Conservation (phyloP, 2,797 vertebrate genomes). For the Gobionotothen gibberifrons region DNA sequence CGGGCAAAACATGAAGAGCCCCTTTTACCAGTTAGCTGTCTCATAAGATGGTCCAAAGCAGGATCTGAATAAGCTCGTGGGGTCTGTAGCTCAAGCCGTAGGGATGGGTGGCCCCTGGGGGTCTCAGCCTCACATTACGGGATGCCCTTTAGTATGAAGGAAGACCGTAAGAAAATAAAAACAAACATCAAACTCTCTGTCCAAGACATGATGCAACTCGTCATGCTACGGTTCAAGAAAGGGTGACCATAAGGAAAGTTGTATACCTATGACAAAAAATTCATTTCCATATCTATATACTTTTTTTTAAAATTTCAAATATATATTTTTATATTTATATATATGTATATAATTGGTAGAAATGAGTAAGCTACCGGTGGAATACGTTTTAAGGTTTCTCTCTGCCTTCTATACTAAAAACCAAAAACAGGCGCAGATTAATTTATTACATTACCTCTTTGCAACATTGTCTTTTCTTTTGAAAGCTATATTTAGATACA, state of each 20-base stretch:
- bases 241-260: constrained; percentile 78
- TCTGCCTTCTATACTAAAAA: constrained; percentile 82
- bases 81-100: constrained; percentile 58
- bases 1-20: constrained; percentile 55
- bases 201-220: constrained; percentile 76
- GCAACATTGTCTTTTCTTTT: constrained; percentile 80
- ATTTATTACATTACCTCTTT: constrained; percentile 79
- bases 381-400: constrained; percentile 80
- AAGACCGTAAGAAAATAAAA: constrained; percentile 77
- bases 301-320: constrained; percentile 69
- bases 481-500: constrained; percentile 87
- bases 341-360: constrained; percentile 85
- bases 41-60: constrained; percentile 15
- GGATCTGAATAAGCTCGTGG: constrained; percentile 9
- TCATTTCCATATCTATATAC: constrained; percentile 74
- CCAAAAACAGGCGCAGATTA: constrained; percentile 79
- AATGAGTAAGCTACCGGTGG: constrained; percentile 85
- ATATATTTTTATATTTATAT: constrained; percentile 74
- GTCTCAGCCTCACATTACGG: constrained; percentile 80
- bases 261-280: constrained; percentile 69
- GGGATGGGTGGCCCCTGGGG: constrained; percentile 70
- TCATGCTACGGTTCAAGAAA: constrained; percentile 84
- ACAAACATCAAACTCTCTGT: constrained; percentile 74
- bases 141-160: constrained; percentile 83
- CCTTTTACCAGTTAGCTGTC: constrained; percentile 35